Conservation (phyloP, 2,797 vertebrate species). For the Ptychobarbus kaznakovi region DNA sequence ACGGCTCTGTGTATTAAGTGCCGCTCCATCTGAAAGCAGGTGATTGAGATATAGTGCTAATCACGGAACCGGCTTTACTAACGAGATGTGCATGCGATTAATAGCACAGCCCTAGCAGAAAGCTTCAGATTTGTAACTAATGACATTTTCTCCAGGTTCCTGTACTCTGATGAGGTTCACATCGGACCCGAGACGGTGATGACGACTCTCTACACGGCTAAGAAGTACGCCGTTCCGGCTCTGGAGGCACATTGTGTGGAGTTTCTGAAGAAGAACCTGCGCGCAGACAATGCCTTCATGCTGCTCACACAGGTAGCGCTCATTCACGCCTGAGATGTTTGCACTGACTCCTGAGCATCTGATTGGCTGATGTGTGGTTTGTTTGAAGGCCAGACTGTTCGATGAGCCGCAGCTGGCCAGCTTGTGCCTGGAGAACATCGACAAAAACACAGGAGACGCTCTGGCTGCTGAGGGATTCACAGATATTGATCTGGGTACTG, state of each 20-base stretch:
- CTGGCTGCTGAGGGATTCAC: constrained; percentile 96
- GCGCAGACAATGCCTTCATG: constrained; percentile 98
- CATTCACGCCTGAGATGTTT: neutral
- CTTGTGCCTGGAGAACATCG: constrained; percentile 96
- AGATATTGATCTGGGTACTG: constrained; percentile 93
- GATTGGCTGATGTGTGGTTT: neutral
- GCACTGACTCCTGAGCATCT: neutral
- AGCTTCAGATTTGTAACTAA: neutral
- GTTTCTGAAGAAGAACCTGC: constrained; percentile 96
- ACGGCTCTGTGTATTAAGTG: no score
- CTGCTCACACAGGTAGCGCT: constrained; percentile 91
- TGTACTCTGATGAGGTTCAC: constrained; percentile 97
- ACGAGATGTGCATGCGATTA: no score
- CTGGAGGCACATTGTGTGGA: constrained; percentile 97
- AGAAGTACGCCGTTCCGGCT: constrained; percentile 96
- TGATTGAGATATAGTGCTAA: no score
- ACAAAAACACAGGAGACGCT: constrained; percentile 96
- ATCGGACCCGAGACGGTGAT: constrained; percentile 98
- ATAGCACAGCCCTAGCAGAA: no score
- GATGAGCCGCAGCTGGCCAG: constrained; percentile 98
- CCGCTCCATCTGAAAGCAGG: no score
- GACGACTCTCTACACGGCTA: constrained; percentile 98
- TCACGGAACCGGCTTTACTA: no score
- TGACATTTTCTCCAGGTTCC: constrained; percentile 79
- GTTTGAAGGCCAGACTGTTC: constrained; percentile 89